Percentiles rank a stretch among this genome's conserved stretches.
phyloP scores from a whole-genome alignment of 2,888 invertebrate species.

The Plagiodera versicolora region DNA sequence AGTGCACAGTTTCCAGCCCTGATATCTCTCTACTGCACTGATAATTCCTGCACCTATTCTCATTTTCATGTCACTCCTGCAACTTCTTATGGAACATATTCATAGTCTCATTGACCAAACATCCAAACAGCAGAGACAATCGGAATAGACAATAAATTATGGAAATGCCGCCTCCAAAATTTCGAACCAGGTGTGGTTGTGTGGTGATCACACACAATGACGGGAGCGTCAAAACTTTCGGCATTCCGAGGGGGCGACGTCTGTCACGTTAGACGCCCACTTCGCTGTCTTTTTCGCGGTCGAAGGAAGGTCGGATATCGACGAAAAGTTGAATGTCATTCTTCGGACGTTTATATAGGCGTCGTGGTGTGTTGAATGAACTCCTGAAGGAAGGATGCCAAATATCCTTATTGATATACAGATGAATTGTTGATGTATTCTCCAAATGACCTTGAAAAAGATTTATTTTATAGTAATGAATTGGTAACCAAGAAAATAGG shows the following conservation, averaged over 20 bases:
- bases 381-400: too few relatives aligned
- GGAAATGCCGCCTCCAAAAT: constrained; percentile 13
- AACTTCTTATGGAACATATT: not conserved
- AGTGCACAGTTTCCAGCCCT: too few relatives aligned
- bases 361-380: too few relatives aligned
- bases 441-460: too few relatives aligned
- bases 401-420: too few relatives aligned
- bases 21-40: not conserved
- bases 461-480: too few relatives aligned
- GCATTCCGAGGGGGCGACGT: constrained; percentile 18
- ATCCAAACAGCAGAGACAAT: constrained; percentile 1
- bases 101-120: not conserved
- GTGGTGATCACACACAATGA: constrained; percentile 16
- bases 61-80: not conserved
- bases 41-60: not conserved
- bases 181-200: constrained; percentile 7
- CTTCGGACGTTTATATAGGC: too few relatives aligned
- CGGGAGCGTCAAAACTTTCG: constrained; percentile 20
- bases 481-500: too few relatives aligned
- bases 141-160: constrained; percentile 2
- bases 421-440: too few relatives aligned
- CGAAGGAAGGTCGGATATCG: not conserved
- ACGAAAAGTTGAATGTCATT: not conserved
- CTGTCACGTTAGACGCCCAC: constrained; percentile 22
- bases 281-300: constrained; percentile 8